Percentiles rank a stretch among this genome's conserved stretches.
Evolutionary conservation across 1,140 invertebrate genomes (phyloP).

Genomic region (Heliconius himera): DNA sequence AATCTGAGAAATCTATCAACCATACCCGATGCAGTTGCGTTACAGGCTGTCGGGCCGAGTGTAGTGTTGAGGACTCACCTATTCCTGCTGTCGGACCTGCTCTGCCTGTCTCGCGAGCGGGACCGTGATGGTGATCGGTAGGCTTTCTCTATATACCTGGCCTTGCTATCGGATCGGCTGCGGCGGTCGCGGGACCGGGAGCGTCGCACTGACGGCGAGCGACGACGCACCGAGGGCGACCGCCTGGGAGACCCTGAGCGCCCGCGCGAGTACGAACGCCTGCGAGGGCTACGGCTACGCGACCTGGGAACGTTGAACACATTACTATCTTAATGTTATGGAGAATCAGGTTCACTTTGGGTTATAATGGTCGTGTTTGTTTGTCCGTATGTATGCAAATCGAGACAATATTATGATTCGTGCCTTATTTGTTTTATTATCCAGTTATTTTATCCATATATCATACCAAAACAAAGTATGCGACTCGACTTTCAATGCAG

Average conservation of each 20-base stretch:
- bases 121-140: conserved; percentile 64
- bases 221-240: conserved; percentile 69
- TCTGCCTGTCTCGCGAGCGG: conserved; percentile 61
- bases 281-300: conserved; percentile 71
- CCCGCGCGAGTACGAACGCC: conserved; percentile 71
- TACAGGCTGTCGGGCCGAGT: background rate
- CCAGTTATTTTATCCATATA: conserved; percentile 12
- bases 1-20: conserved; percentile 4
- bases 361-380: background rate
- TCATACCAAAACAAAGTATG: background rate
- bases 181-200: conserved; percentile 70
- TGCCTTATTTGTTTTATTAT: conserved; percentile 1
- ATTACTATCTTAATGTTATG: background rate
- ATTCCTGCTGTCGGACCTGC: conserved; percentile 71
- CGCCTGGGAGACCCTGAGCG: conserved; percentile 65
- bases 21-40: conserved; percentile 4
- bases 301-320: conserved; percentile 48
- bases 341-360: background rate
- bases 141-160: conserved; percentile 58
- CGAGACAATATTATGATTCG: background rate
- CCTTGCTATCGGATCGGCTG: conserved; percentile 75
- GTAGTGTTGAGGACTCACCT: conserved; percentile 46
- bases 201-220: conserved; percentile 69
- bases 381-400: background rate
- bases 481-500: background rate